phyloP scores from a whole-genome alignment of 2,888 invertebrate species.

The Drosophila colorata region DNA sequence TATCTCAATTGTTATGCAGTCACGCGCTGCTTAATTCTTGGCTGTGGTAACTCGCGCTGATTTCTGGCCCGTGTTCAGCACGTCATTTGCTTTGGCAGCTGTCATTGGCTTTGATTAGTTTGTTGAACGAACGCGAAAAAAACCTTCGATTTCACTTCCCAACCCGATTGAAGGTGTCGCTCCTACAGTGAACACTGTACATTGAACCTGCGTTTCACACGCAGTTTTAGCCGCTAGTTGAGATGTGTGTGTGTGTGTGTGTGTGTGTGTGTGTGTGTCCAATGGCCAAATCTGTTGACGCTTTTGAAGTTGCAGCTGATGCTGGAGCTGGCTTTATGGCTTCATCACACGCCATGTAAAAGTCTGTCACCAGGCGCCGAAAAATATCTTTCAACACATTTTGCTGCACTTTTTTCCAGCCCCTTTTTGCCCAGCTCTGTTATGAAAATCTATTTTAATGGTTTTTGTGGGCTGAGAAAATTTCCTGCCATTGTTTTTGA shows the following conservation, averaged over 20 bases:
- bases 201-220: constrained; percentile 72
- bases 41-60: constrained; percentile 13
- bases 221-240: constrained; percentile 50
- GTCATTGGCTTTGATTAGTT: constrained; percentile 74
- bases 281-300: constrained; percentile 24
- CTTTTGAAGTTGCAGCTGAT: constrained; percentile 26
- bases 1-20: constrained; percentile 2
- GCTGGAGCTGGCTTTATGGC: constrained; percentile 42
- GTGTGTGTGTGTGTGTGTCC: constrained; percentile 9
- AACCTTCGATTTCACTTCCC: constrained; percentile 71
- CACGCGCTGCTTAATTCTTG: constrained; percentile 7
- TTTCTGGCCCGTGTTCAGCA: constrained; percentile 51
- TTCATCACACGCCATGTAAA: constrained; percentile 56
- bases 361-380: constrained; percentile 47
- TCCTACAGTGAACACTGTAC: constrained; percentile 34
- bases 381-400: constrained; percentile 56
- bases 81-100: constrained; percentile 65
- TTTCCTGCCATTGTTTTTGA: constrained; percentile 62
- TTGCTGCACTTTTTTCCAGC: background rate
- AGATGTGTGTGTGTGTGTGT: background rate
- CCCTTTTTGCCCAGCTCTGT: constrained; percentile 15
- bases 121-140: constrained; percentile 54
- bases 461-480: constrained; percentile 58
- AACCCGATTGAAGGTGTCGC: constrained; percentile 44
- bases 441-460: constrained; percentile 62